A percentile compares a stretch with the other conserved stretches of the same genome.
These are phyloP conservation scores for Amphipoea oculea DNA, from an alignment of 2,888 invertebrate genomes.

Conservation along the genomic window DNA sequence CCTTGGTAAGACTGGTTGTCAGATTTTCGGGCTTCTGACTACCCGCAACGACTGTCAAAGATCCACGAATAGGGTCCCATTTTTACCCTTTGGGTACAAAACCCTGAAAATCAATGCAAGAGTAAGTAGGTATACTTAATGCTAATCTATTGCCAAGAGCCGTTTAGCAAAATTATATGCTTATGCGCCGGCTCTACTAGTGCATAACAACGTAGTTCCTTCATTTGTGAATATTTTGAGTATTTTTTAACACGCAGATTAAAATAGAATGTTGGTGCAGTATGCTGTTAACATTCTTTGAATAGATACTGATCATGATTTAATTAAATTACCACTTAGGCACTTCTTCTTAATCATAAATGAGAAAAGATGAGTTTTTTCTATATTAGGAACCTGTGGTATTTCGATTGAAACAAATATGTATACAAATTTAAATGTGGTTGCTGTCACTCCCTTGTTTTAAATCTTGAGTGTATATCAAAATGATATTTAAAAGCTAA, in stretches of 20 bases:
- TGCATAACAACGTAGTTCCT: constrained; percentile 21
- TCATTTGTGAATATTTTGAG: constrained; percentile 29
- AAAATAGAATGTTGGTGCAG: not conserved
- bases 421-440: not conserved
- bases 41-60: too few relatives aligned
- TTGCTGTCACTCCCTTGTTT: not conserved
- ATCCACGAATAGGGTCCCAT: too few relatives aligned
- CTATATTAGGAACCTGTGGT: too few relatives aligned
- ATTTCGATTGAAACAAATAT: not conserved
- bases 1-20: too few relatives aligned
- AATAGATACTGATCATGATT: not conserved
- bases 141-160: constrained; percentile 6
- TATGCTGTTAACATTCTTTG: not conserved
- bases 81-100: too few relatives aligned
- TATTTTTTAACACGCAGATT: constrained; percentile 6
- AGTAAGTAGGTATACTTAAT: not conserved
- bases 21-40: too few relatives aligned
- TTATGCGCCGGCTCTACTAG: not conserved
- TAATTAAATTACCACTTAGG: not conserved
- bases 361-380: not conserved
- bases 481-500: not conserved
- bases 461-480: not conserved
- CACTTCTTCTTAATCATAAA: not conserved
- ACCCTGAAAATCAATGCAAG: not conserved
- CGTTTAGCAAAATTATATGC: constrained; percentile 34